Conservation (phyloP, 2,888 invertebrate genomes). For the Hypsopygia costalis region DNA sequence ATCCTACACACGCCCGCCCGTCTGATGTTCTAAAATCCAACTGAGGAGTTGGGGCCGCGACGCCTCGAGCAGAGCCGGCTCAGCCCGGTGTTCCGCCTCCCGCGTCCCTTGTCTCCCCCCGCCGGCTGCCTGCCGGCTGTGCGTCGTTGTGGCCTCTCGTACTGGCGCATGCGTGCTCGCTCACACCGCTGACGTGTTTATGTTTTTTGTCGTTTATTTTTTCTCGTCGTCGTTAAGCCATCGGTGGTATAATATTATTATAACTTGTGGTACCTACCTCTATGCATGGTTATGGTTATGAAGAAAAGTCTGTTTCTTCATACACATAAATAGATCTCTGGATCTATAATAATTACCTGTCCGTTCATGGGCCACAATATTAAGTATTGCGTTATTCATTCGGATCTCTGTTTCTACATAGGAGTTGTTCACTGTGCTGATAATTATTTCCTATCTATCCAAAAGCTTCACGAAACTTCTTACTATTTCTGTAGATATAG, state of each 20-base stretch:
- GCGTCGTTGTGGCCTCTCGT: slow-evolving; percentile 58
- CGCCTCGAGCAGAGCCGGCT: slow-evolving; percentile 35
- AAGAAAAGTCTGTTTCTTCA: neutral
- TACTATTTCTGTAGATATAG: too few relatives aligned
- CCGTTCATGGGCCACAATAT: neutral
- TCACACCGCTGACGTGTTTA: slow-evolving; percentile 74
- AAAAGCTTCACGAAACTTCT: too few relatives aligned
- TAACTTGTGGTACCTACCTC: neutral
- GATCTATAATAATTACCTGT: too few relatives aligned
- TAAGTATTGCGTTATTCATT: neutral
- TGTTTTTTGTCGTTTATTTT: slow-evolving; percentile 66
- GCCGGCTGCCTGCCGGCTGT: slow-evolving; percentile 37
- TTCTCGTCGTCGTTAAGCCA: slow-evolving; percentile 35
- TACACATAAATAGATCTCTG: neutral
- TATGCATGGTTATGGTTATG: neutral
- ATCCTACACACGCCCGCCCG: slow-evolving; percentile 79
- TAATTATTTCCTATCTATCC: too few relatives aligned
- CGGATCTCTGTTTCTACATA: neutral
- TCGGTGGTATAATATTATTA: slow-evolving; percentile 3
- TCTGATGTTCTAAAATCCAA: slow-evolving; percentile 80
- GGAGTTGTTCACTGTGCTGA: too few relatives aligned
- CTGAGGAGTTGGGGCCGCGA: slow-evolving; percentile 49
- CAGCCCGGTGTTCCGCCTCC: slow-evolving; percentile 34
- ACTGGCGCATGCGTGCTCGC: slow-evolving; percentile 65
- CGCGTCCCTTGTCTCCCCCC: slow-evolving; percentile 32